A percentile compares a stretch with the other conserved stretches of the same genome.
Evolutionary conservation across 2,888 invertebrate species (phyloP).

Genomic region (Thera britannica): DNA sequence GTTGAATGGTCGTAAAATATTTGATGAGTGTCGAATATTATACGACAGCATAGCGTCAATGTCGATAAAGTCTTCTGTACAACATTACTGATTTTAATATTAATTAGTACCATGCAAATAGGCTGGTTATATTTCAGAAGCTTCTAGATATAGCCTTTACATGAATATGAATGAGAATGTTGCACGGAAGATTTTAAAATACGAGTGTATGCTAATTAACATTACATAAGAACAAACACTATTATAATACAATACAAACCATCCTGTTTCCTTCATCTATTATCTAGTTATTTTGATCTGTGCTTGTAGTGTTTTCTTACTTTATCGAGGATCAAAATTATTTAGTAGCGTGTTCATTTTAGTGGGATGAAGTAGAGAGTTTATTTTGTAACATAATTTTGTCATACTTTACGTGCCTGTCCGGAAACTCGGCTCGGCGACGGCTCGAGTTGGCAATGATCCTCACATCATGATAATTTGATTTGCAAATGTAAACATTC

Average conservation of each 20-base stretch:
- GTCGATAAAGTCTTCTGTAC: conserved; percentile 61
- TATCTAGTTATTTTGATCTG: conserved; percentile 60
- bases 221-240: conserved; percentile 41
- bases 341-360: conserved; percentile 31
- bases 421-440: conserved; percentile 65
- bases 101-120: conserved; percentile 20
- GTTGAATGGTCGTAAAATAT: conserved; percentile 63
- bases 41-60: conserved; percentile 69
- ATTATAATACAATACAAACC: conserved; percentile 41
- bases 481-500: conserved; percentile 61
- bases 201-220: conserved; percentile 71
- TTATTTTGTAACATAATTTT: conserved; percentile 62
- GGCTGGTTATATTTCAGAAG: not conserved
- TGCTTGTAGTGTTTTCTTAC: conserved; percentile 75
- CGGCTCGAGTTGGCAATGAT: conserved; percentile 72
- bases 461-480: conserved; percentile 68
- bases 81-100: conserved; percentile 47
- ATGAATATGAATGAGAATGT: conserved; percentile 46
- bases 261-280: conserved; percentile 73
- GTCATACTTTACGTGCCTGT: conserved; percentile 69
- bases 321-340: conserved; percentile 66
- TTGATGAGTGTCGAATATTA: conserved; percentile 58
- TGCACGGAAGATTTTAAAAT: conserved; percentile 65
- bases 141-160: conserved; percentile 2
- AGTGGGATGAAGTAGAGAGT: conserved; percentile 58